phyloP scores from a whole-genome alignment of 2,888 invertebrate species.

The Drosophila robusta region DNA sequence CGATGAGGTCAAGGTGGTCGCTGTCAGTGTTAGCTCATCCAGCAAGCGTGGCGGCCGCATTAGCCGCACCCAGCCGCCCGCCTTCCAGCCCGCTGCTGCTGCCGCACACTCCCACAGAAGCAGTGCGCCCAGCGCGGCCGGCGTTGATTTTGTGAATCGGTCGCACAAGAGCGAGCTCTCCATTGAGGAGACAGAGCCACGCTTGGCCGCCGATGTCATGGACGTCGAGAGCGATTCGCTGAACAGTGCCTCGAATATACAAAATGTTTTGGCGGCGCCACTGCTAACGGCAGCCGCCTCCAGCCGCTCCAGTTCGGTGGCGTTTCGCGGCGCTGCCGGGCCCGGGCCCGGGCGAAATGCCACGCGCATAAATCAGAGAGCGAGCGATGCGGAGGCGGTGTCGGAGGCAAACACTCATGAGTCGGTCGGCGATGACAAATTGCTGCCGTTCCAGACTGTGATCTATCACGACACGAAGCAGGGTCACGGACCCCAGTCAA shows the following conservation, averaged over 20 bases:
- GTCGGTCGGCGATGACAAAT: conserved; percentile 62
- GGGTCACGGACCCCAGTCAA: conserved; percentile 83
- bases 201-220: conserved; percentile 83
- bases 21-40: conserved; percentile 86
- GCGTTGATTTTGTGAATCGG: conserved; percentile 84
- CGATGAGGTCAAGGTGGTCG: conserved; percentile 85
- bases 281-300: conserved; percentile 85
- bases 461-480: conserved; percentile 86
- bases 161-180: conserved; percentile 87
- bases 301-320: conserved; percentile 58
- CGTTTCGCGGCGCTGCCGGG: conserved; percentile 82
- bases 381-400: conserved; percentile 20
- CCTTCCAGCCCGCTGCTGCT: conserved; percentile 24
- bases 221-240: conserved; percentile 73
- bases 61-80: conserved; percentile 41
- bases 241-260: conserved; percentile 83
- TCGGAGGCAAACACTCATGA: conserved; percentile 32
- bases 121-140: conserved; percentile 57
- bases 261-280: conserved; percentile 84
- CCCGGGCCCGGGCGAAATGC: conserved; percentile 38
- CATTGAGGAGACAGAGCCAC: conserved; percentile 87
- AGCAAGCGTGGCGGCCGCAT: conserved; percentile 59
- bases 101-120: conserved; percentile 26
- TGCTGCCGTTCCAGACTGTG: conserved; percentile 86
- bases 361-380: conserved; percentile 48